phyloP scores from a whole-genome alignment of 1,140 invertebrate species.

The Holcopasites calliopsidis region DNA sequence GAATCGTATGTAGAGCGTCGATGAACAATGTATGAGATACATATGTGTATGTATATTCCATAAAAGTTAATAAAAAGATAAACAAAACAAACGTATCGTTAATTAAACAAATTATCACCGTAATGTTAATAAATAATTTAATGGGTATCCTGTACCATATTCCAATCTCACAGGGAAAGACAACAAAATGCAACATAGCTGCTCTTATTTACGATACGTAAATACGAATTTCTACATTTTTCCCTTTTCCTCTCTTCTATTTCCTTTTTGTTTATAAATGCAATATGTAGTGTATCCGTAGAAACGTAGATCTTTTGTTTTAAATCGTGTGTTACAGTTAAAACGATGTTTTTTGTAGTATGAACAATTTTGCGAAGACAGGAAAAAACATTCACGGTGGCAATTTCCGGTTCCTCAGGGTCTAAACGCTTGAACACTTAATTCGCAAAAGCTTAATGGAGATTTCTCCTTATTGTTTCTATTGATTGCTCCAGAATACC shows the following conservation, averaged over 20 bases:
- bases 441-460: conserved; percentile 12
- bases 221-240: conserved; percentile 1
- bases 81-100: conserved; percentile 13
- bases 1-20: neutral
- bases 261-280: conserved; percentile 54
- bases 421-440: neutral
- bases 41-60: neutral
- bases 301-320: conserved; percentile 21
- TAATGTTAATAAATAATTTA: conserved; percentile 22
- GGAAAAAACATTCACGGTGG: conserved; percentile 41
- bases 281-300: conserved; percentile 58
- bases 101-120: neutral
- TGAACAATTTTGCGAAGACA: neutral
- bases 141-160: neutral
- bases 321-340: neutral
- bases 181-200: neutral
- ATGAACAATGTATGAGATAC: neutral
- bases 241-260: neutral
- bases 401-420: neutral
- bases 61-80: conserved; percentile 23
- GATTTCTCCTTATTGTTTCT: conserved; percentile 44
- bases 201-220: conserved; percentile 1
- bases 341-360: conserved; percentile 13
- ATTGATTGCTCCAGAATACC: conserved; percentile 34
- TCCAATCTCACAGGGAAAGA: neutral